Evolutionary conservation across 2,888 invertebrate genomes (phyloP).

Genomic region (Nomada ferruginata): DNA sequence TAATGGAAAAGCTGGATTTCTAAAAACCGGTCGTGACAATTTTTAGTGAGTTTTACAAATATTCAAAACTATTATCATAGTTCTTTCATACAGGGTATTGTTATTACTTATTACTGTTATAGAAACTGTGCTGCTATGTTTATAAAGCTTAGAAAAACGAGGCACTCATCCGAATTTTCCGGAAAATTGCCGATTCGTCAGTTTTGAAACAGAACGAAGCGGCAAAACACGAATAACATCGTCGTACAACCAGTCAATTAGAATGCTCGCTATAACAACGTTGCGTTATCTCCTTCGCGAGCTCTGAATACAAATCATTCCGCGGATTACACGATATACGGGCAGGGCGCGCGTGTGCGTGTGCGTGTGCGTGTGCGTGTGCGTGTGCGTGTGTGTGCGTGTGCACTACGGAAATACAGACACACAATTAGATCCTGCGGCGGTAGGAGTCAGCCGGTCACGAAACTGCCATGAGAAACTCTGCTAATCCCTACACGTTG

Average conservation of each 20-base stretch:
- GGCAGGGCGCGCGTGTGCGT: not conserved
- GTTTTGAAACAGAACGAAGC: not conserved
- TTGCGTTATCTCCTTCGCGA: constrained; percentile 20
- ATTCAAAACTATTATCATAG: no score
- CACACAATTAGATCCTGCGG: constrained; percentile 57
- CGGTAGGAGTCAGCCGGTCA: constrained; percentile 58
- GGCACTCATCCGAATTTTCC: no score
- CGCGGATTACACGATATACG: constrained; percentile 34
- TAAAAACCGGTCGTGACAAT: no score
- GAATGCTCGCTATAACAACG: not conserved
- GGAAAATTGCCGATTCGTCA: no score
- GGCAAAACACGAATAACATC: not conserved
- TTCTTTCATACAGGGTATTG: no score
- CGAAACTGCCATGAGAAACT: constrained; percentile 65
- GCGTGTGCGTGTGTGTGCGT: constrained; percentile 2
- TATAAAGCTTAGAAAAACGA: no score
- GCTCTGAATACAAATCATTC: constrained; percentile 39
- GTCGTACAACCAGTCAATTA: constrained; percentile 11
- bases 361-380: constrained; percentile 4
- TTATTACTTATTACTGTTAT: no score
- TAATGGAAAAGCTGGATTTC: no score
- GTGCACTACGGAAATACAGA: constrained; percentile 9
- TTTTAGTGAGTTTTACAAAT: no score
- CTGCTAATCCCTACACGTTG: constrained; percentile 62
- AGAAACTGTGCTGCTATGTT: no score